Conservation (phyloP, 2,888 invertebrate species). For the Malthinus seriepunctatus region DNA sequence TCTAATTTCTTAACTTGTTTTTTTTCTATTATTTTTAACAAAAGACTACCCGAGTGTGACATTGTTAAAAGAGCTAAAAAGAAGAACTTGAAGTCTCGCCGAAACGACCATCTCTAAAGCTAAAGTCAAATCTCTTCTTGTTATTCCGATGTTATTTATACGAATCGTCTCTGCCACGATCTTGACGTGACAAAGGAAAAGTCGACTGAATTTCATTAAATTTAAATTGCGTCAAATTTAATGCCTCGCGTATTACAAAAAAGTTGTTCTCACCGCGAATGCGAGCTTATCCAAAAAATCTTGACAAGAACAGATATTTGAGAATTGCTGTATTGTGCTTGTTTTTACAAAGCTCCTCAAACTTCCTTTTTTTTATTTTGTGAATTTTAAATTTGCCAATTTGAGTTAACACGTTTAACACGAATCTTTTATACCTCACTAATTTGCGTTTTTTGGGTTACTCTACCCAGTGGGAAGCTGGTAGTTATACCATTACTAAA, state of each 20-base stretch:
- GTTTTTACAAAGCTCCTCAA: conserved; percentile 8
- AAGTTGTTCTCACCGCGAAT: conserved; percentile 30
- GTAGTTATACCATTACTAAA: no score
- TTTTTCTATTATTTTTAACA: neutral
- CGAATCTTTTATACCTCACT: no score
- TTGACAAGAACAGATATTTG: conserved; percentile 25
- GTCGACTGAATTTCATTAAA: conserved; percentile 40
- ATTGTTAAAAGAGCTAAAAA: neutral
- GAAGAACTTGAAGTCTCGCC: neutral
- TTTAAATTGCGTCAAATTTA: conserved; percentile 46
- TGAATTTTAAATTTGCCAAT: no score
- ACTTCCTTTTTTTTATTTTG: no score
- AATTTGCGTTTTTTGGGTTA: no score
- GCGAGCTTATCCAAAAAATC: conserved; percentile 21
- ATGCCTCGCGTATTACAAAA: conserved; percentile 39
- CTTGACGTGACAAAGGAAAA: conserved; percentile 26
- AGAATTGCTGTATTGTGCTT: conserved; percentile 21
- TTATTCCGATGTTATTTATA: conserved; percentile 23
- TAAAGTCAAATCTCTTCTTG: conserved; percentile 19
- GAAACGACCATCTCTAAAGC: conserved; percentile 15
- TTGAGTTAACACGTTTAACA: no score
- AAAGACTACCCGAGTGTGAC: conserved; percentile 7
- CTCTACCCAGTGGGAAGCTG: no score
- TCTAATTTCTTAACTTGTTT: conserved; percentile 18
- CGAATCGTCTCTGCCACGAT: conserved; percentile 18